phyloP scores from a whole-genome alignment of 2,797 vertebrate genomes.

The Liasis olivaceus region DNA sequence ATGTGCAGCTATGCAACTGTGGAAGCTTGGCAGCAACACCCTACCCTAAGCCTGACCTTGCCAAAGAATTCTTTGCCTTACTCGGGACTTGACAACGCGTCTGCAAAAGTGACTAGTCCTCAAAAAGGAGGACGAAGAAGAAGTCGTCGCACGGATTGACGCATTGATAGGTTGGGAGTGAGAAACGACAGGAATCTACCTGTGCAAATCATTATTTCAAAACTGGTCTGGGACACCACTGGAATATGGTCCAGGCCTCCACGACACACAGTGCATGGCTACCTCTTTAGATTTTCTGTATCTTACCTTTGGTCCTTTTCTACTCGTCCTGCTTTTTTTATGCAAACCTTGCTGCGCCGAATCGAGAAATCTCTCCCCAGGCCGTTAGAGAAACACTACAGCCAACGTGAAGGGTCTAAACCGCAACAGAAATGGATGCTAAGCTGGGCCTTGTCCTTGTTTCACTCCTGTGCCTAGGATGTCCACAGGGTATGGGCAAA shows the following conservation, averaged over 20 bases:
- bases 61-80: neutral
- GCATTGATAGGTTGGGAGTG: neutral
- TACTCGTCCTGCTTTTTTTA: neutral
- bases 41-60: neutral
- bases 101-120: neutral
- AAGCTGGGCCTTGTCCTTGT: neutral
- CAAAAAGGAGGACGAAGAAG: neutral
- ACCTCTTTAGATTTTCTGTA: neutral
- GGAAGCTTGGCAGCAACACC: neutral
- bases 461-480: neutral
- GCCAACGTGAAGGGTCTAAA: neutral
- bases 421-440: neutral
- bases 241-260: neutral
- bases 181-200: neutral
- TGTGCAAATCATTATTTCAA: neutral
- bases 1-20: neutral
- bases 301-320: neutral
- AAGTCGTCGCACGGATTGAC: neutral
- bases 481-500: neutral
- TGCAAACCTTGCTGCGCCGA: neutral
- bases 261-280: neutral
- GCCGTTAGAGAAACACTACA: neutral
- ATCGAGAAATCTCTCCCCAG: neutral
- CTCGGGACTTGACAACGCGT: neutral
- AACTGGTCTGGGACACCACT: neutral